Evolutionary conservation across 1,140 invertebrate species (phyloP), one percentile per base, ranked within the genome.

Genomic region (Drosophila lini): DNA sequence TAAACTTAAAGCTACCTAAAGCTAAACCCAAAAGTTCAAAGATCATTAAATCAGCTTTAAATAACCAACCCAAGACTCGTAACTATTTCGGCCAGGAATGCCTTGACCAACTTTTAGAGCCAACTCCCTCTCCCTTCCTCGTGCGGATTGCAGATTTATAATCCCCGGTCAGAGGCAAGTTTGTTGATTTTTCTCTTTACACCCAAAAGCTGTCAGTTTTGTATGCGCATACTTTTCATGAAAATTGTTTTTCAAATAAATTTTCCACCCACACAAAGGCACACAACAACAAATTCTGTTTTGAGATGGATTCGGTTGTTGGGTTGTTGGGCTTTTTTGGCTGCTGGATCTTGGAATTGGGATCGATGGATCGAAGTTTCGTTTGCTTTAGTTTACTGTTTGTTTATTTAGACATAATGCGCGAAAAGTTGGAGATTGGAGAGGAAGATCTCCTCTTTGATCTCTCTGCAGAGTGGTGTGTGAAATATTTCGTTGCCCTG

Each of bases 391-490:
- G 40, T 62, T 65, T 59, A 59, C 68, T 86, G 73, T 86, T 86
- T 86, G 83, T 86, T 86, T 86, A 86, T 89, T 86, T 86, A 88
- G 83, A 86, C 83, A 83, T 86, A 86, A 86, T 80, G 83, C 84
- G 83, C 83, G 84, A 86, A 86, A 88, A 86, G 83, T 88, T 86
- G 88, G 83, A 88, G 34, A 61, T 41, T 40, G 31, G 44, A 42
- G 41, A 28, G 15, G 64, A 58, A 65, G 79, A 80, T 77, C 61
- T 22, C 0, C 38, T 69, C 83, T 86, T 86, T 86, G 83, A 86
- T 86, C 83, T 86, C 70, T 47, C 28, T 42, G 42, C 32, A 31
- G 52, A 67, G 79, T 71, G 82, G 75, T 68, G 78, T 81, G 79
- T 61, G 75, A 78, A 74, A 69, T 67, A 61, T 70, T 70, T 31